A percentile compares a stretch with the other conserved stretches of the same genome.
Conservation (phyloP, 2,113 vertebrate species). For the Bujurquina vittata region DNA sequence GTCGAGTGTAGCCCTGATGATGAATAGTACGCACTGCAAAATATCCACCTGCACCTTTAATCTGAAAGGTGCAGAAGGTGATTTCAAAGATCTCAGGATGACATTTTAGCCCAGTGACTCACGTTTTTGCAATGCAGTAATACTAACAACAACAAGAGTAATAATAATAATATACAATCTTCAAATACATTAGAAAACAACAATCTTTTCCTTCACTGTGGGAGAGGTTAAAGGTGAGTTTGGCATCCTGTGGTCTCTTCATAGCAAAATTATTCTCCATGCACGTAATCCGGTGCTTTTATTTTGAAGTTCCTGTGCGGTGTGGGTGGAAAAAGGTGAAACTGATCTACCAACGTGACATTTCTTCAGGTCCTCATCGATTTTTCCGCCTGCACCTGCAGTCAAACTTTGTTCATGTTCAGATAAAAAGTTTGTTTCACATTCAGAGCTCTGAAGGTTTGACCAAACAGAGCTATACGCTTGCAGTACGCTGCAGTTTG, state of each 20-base stretch:
- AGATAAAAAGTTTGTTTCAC: neutral
- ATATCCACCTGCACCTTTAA: neutral
- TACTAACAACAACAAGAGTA: constrained; percentile 32
- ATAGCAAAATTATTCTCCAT: constrained; percentile 15
- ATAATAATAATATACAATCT: constrained; percentile 68
- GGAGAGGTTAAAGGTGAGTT: constrained; percentile 50
- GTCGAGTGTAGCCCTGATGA: constrained; percentile 57
- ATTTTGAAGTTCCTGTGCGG: constrained; percentile 20
- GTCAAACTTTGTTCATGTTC: neutral
- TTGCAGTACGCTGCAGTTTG: too few species aligned
- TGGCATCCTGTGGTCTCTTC: constrained; percentile 34
- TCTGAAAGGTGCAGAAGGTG: neutral
- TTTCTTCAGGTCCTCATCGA: neutral
- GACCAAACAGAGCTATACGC: constrained; percentile 1
- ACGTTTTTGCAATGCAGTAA: constrained; percentile 32
- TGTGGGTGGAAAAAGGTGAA: constrained; percentile 5
- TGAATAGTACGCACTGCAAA: constrained; percentile 19
- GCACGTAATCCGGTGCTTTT: constrained; percentile 20
- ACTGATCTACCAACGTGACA: constrained; percentile 27
- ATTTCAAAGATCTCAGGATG: neutral
- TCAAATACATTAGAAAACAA: constrained; percentile 39
- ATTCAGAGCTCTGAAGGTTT: constrained; percentile 3
- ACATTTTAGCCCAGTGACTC: neutral
- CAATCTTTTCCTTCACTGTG: constrained; percentile 40
- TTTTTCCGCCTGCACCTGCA: neutral